Evolutionary conservation across 2,113 vertebrate genomes (phyloP).

Genomic region (Lontra canadensis): DNA sequence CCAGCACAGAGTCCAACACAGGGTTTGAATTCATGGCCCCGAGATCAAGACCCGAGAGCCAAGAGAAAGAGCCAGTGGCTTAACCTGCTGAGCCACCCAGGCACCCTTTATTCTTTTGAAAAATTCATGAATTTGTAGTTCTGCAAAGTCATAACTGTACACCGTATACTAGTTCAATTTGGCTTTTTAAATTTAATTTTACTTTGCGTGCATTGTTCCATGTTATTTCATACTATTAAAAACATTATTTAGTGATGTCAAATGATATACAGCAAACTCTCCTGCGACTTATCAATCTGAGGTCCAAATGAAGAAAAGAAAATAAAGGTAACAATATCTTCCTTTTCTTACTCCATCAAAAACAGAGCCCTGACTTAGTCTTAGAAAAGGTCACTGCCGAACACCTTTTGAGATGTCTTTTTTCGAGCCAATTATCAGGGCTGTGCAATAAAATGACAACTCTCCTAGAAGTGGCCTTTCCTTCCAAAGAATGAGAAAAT

Average conservation of each 20-base stretch:
- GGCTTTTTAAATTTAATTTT: background rate
- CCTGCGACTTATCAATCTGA: background rate
- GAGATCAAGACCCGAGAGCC: background rate
- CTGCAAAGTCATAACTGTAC: background rate
- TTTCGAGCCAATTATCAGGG: background rate
- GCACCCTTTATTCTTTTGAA: background rate
- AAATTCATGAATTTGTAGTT: background rate
- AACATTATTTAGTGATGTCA: background rate
- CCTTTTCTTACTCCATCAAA: slow-evolving; percentile 22
- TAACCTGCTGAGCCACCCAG: background rate
- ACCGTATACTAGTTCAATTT: background rate
- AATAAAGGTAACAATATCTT: background rate
- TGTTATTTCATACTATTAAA: background rate
- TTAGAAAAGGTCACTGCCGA: background rate
- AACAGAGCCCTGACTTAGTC: background rate
- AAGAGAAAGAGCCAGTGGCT: background rate
- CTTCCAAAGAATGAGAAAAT: background rate
- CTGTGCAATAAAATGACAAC: background rate
- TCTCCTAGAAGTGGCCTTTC: slow-evolving; percentile 5
- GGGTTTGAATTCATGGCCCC: background rate
- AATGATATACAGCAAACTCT: background rate
- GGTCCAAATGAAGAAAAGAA: background rate
- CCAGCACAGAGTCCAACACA: background rate
- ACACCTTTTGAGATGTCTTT: background rate
- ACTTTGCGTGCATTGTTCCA: background rate